A percentile compares a stretch with the other conserved stretches of the same genome.
Evolutionary conservation across 2,888 invertebrate genomes (phyloP).

Genomic region (Suillia variegata): DNA sequence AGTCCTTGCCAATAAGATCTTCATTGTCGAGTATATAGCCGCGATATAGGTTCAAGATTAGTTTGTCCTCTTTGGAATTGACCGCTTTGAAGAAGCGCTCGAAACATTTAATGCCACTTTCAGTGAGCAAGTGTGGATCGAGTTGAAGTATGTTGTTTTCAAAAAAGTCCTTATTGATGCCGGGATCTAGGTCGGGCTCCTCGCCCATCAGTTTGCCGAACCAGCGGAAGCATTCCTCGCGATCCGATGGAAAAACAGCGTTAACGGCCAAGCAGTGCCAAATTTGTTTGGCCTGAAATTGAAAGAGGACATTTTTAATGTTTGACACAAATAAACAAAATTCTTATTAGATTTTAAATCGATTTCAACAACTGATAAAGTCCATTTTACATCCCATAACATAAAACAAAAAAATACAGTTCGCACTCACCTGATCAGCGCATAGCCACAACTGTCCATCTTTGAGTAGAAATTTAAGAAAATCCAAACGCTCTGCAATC

Average conservation of each 20-base stretch:
- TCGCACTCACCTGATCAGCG: slow-evolving; percentile 74
- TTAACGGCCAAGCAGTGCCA: slow-evolving; percentile 96
- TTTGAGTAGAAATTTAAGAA: slow-evolving; percentile 88
- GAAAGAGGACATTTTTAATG: slow-evolving; percentile 10
- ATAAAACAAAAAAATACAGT: not conserved
- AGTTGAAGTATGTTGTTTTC: slow-evolving; percentile 91
- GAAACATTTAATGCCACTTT: slow-evolving; percentile 92
- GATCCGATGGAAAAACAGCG: slow-evolving; percentile 88
- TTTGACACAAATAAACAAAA: slow-evolving; percentile 10
- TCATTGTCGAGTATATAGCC: slow-evolving; percentile 89
- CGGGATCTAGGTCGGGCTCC: slow-evolving; percentile 95
- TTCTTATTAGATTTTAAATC: not conserved
- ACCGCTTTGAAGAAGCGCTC: slow-evolving; percentile 76
- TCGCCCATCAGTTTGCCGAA: slow-evolving; percentile 97
- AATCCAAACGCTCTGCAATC: slow-evolving; percentile 92
- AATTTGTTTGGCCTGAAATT: slow-evolving; percentile 79
- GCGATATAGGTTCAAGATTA: slow-evolving; percentile 84
- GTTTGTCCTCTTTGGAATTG: slow-evolving; percentile 91
- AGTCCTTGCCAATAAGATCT: slow-evolving; percentile 94
- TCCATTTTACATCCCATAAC: not conserved
- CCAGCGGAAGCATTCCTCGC: slow-evolving; percentile 98
- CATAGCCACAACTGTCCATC: slow-evolving; percentile 97
- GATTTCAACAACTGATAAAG: no score
- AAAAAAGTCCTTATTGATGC: slow-evolving; percentile 94
- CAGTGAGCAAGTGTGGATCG: slow-evolving; percentile 88